Percentiles rank a stretch among this genome's conserved stretches.
phyloP scores from a whole-genome alignment of 1,140 invertebrate species.

The Brachionus rotundiformis region DNA sequence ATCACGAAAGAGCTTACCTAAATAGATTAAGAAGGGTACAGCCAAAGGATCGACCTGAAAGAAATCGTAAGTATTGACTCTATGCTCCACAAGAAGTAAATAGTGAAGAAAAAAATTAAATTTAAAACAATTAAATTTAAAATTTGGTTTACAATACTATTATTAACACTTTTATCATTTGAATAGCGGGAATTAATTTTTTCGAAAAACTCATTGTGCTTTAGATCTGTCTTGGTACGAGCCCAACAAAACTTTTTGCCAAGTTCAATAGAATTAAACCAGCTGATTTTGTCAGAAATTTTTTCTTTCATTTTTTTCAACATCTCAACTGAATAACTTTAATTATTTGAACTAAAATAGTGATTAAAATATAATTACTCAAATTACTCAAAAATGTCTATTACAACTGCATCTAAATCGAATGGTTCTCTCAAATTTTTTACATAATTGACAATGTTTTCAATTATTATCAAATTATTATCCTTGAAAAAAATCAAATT shows the following conservation, averaged over 20 bases:
- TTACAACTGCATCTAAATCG: neutral
- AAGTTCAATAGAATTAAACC: neutral
- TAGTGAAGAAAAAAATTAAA: too few species aligned
- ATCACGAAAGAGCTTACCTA: too few species aligned
- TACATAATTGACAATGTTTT: neutral
- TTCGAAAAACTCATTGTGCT: neutral
- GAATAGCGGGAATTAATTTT: neutral
- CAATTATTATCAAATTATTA: neutral
- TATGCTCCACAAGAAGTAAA: too few species aligned
- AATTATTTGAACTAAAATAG: neutral
- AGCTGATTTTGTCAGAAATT: neutral
- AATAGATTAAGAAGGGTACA: too few species aligned
- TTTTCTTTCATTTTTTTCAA: neutral
- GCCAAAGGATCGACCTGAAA: too few species aligned
- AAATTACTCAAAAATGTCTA: neutral
- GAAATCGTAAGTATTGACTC: too few species aligned
- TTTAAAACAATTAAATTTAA: too few species aligned
- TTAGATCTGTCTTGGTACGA: neutral
- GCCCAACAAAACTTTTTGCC: neutral
- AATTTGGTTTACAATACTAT: neutral
- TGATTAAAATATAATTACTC: neutral
- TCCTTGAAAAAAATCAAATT: neutral
- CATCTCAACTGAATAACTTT: neutral
- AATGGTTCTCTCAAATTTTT: neutral
- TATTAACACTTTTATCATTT: neutral